These are phyloP conservation scores for Ctenomys sociabilis DNA, from an alignment of 2,113 vertebrate genomes.

Conservation along the genomic window DNA sequence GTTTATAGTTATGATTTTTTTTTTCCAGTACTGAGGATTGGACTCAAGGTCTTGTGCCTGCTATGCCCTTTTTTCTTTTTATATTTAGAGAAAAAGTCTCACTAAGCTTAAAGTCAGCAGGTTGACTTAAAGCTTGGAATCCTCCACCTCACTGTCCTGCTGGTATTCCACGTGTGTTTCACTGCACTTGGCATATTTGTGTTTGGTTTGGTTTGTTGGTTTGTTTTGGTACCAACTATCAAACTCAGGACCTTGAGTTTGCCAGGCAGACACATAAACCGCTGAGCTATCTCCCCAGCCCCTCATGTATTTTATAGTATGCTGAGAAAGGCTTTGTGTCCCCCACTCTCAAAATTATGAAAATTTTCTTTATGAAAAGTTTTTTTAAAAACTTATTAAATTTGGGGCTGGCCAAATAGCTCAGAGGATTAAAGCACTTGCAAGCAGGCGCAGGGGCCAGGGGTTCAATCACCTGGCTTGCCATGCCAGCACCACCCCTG, in stretches of 20 bases:
- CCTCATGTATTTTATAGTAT: not conserved
- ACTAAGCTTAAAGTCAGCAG: not conserved
- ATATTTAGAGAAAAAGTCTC: not conserved
- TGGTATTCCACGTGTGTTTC: not conserved
- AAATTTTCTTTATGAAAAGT: constrained; percentile 12
- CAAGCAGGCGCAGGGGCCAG: too few species aligned
- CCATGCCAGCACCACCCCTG: too few species aligned
- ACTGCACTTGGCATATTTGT: not conserved
- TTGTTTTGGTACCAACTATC: too few species aligned
- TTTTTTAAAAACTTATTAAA: not conserved
- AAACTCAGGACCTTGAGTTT: too few species aligned
- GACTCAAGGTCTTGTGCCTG: not conserved
- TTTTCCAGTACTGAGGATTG: not conserved
- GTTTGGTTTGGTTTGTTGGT: too few species aligned
- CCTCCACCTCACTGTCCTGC: not conserved
- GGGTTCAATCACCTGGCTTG: too few species aligned
- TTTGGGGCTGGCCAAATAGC: not conserved
- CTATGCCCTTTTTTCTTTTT: not conserved
- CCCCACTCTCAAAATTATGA: not conserved
- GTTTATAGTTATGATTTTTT: not conserved
- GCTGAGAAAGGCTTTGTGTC: constrained; percentile 14
- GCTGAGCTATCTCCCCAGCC: too few species aligned
- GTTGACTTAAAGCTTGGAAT: not conserved
- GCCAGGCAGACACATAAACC: too few species aligned
- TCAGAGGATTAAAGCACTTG: too few species aligned